Evolutionary conservation across 2,113 vertebrate species (phyloP), one percentile per base, ranked within the genome.

Genomic region (Candoia aspera): DNA sequence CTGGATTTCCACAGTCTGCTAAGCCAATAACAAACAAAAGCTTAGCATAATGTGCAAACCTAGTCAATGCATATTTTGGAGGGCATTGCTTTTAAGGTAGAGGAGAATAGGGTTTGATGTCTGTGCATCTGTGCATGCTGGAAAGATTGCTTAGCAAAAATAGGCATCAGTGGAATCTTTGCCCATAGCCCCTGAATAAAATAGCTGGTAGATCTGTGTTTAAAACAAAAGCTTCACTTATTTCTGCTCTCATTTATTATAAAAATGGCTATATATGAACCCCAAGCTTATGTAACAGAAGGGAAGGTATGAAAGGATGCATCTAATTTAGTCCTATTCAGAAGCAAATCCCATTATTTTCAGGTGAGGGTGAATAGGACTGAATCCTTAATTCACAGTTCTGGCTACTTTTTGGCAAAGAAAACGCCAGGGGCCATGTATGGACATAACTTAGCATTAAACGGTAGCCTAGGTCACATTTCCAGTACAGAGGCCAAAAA

Each of bases 71-170:
- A 54, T 53, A 26, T 86, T 55, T 53, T 29, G 49, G 26, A 26
- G 53, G 84, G 3, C 84, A 54, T 79, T 42, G 17, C 19, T 90
- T 92, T 60, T 88, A 90, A 91, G 33, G 90, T 90, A 58, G 59
- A 86, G 6, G 55, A 88, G 11, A 13, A 37, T 60, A 42, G 6
- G 62, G 11, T 33, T 87, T 60, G 94, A n/a, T 58, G 24, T 93
- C 79, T 87, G 11, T 88, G 46, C 9, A 91, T 58, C 19, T 29
- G 57, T 92, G 58, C 60, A 58, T 88, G 54, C 10, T 73, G 29
- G 94, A 58, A 92, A 54, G 93, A n/a, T 90, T 58, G 12, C 3
- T 87, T 33, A 83, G 10, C 49, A 92, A 89, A 90, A 94, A 91
- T 59, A 87, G 93, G 90, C 91, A 90, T 68, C 29, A 13, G 59